A percentile compares a stretch with the other conserved stretches of the same genome.
Evolutionary conservation across 2,888 invertebrate species (phyloP).

Genomic region (Toxonevra muliebris): DNA sequence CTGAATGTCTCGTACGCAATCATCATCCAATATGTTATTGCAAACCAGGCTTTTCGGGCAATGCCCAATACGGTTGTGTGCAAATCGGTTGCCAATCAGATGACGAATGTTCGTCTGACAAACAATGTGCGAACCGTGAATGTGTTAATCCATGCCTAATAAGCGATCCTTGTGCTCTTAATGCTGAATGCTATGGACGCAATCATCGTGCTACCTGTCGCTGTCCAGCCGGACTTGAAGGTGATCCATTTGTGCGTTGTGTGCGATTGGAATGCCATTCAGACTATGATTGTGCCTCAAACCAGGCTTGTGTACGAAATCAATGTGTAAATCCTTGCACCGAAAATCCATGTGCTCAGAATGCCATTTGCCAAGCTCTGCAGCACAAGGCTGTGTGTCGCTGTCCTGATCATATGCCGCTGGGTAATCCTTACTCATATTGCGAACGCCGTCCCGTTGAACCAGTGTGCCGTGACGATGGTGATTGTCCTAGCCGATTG

Average conservation of each 20-base stretch:
- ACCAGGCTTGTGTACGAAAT: slow-evolving; percentile 76
- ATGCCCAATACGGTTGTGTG: slow-evolving; percentile 82
- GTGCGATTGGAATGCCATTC: slow-evolving; percentile 81
- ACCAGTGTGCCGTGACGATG: slow-evolving; percentile 79
- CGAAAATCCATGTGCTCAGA: slow-evolving; percentile 81
- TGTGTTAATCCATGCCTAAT: slow-evolving; percentile 84
- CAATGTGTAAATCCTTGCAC: slow-evolving; percentile 83
- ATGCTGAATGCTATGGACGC: slow-evolving; percentile 84
- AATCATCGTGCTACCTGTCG: slow-evolving; percentile 82
- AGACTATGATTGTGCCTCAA: slow-evolving; percentile 80
- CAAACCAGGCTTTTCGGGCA: slow-evolving; percentile 83
- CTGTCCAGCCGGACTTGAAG: slow-evolving; percentile 79
- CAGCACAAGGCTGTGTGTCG: slow-evolving; percentile 84
- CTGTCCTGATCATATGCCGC: slow-evolving; percentile 81
- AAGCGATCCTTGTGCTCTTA: slow-evolving; percentile 82
- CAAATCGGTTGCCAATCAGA: slow-evolving; percentile 86
- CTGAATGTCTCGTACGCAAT: slow-evolving; percentile 82
- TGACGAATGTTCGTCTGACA: slow-evolving; percentile 80
- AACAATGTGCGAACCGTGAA: slow-evolving; percentile 83
- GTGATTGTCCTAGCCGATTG: slow-evolving; percentile 81
- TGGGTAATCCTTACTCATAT: slow-evolving; percentile 82
- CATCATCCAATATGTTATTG: slow-evolving; percentile 90
- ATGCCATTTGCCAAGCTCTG: slow-evolving; percentile 81
- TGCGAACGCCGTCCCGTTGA: slow-evolving; percentile 70
- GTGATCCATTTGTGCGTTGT: slow-evolving; percentile 83